Base-by-base conservation (phyloP, 2,113 vertebrate genomes). In the Cariama cristata region DNA sequence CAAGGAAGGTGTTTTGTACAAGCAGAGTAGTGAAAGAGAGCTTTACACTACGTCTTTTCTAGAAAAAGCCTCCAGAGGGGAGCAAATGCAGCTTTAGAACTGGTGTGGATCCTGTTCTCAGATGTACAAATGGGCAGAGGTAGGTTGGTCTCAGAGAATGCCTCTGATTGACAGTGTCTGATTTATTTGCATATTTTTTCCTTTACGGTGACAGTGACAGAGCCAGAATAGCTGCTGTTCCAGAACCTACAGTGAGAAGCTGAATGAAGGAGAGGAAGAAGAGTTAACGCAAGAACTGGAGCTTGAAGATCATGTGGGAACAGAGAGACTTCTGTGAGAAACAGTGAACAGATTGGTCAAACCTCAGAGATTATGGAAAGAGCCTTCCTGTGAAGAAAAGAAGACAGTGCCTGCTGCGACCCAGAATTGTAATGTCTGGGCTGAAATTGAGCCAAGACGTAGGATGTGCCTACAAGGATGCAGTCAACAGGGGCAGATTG, bases 331-430 rank as follows among this genome's bases (percentile, higher is more conserved):
- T 56, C 60, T 82, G 26, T 68, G 23, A 94, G 38, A 71, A 92
- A 19, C 2, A 19, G 40, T 28, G 62, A 95, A 56, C 10, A 58
- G 14, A 44, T 22, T 3, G 6, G 17, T 69, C 15, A 93, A 35
- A 72, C 14, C 9, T 73, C 40, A 69, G 40, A 72, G 22, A 53
- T 42, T 28, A 32, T 38, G 5, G 23, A 79, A 88, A 79, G 16
- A 82, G 4, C 4, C 3, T 90, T 76, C 16, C 3, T 9, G 55
- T 1, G 5, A 66, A 55, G 14, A 26, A 68, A 64, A 84, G 10
- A 38, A 38, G 18, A 47, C 27, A 69, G 5, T 42, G 5, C 27
- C 52, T 88, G 19, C 26, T 77, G 20, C 0, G 0, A 86, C 44
- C 23, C 38, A 74, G 45, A 62, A 77, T 71, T 42, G 12, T 26